Evolutionary conservation across 2,797 vertebrate species (phyloP).

Genomic region (Sebastes itinus): DNA sequence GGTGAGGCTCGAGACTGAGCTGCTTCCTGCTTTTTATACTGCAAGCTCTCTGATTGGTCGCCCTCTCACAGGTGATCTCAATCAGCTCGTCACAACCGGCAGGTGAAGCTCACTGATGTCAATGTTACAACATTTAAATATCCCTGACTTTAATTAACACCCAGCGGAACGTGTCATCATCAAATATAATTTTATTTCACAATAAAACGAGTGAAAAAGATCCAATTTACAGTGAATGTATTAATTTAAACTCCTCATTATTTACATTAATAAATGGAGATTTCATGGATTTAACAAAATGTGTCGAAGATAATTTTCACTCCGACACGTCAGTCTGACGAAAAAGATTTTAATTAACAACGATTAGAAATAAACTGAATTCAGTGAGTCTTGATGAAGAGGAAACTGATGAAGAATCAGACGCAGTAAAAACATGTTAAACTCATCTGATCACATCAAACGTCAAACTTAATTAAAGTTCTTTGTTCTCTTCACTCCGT

Average conservation of each 20-base stretch:
- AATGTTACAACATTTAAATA: neutral
- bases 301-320: neutral
- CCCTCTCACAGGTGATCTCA: neutral
- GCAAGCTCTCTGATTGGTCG: conserved; percentile 2
- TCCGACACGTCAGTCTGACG: neutral
- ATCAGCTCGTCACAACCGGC: neutral
- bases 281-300: neutral
- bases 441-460: neutral
- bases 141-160: conserved; percentile 6
- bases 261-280: neutral
- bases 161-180: neutral
- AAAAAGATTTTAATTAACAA: neutral
- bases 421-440: neutral
- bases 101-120: neutral
- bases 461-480: neutral
- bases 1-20: neutral
- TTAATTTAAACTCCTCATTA: neutral
- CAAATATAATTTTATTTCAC: neutral
- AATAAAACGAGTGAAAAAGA: neutral
- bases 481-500: neutral
- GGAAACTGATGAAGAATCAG: neutral
- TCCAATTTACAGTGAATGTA: conserved; percentile 14
- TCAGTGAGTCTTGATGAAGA: neutral
- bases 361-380: neutral
- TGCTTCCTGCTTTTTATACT: neutral